A percentile compares a stretch with the other conserved stretches of the same genome.
Evolutionary conservation across 2,113 vertebrate genomes (phyloP).

Genomic region (Lucifuga dentata): DNA sequence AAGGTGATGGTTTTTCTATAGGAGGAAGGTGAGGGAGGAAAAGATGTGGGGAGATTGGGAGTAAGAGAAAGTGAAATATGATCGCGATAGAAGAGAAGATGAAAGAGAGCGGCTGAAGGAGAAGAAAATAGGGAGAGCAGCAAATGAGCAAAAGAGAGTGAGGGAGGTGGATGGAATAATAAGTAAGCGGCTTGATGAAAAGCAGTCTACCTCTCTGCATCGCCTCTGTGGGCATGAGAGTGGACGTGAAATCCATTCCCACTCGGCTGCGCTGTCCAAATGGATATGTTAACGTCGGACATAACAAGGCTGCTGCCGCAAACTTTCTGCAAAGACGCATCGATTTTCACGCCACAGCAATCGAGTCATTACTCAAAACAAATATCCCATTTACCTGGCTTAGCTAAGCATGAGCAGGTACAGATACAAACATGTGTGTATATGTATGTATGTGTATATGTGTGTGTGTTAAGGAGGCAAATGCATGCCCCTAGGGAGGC

Average conservation of each 20-base stretch:
- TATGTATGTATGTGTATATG: constrained; percentile 9
- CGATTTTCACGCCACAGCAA: constrained; percentile 78
- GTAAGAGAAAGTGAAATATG: constrained; percentile 29
- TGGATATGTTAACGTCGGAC: constrained; percentile 76
- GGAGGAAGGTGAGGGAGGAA: constrained; percentile 16
- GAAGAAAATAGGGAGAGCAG: constrained; percentile 29
- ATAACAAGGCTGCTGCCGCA: constrained; percentile 67
- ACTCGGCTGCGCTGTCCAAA: constrained; percentile 66
- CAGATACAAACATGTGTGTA: constrained; percentile 27
- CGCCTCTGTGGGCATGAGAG: constrained; percentile 56
- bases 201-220: constrained; percentile 59
- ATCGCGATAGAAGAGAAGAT: constrained; percentile 12
- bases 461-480: constrained; percentile 50
- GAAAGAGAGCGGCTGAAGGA: constrained; percentile 15
- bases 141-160: constrained; percentile 52
- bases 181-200: constrained; percentile 74
- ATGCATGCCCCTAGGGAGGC: constrained; percentile 64
- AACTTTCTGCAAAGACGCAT: constrained; percentile 75
- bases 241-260: constrained; percentile 69
- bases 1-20: constrained; percentile 20
- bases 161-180: constrained; percentile 65
- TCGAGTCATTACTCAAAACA: constrained; percentile 84
- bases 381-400: constrained; percentile 80
- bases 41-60: constrained; percentile 26
- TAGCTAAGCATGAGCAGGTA: constrained; percentile 66